These are phyloP conservation scores for Polypterus bichir DNA, from an alignment of 2,113 vertebrate species.

Conservation along the genomic window DNA sequence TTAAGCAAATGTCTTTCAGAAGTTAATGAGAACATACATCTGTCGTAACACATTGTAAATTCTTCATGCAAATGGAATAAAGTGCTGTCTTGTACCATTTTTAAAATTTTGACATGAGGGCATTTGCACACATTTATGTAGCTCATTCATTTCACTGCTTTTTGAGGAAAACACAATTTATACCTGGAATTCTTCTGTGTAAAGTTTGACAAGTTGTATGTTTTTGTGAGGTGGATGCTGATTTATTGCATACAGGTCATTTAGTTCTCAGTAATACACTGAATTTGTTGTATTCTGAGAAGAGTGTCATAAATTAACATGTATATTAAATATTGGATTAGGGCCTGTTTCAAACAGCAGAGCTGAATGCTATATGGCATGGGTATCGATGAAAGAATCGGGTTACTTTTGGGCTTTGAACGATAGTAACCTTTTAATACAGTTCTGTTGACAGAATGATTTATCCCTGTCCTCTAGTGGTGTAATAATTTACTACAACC, in stretches of 20 bases:
- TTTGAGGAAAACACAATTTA: slow-evolving; percentile 10
- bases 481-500: background rate
- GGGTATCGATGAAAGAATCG: too few relatives aligned
- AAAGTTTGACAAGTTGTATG: background rate
- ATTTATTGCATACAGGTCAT: background rate
- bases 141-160: background rate
- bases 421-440: slow-evolving; percentile 44
- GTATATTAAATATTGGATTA: background rate
- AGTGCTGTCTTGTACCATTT: too few relatives aligned
- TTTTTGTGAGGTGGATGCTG: slow-evolving; percentile 8
- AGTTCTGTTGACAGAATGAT: background rate
- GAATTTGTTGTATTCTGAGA: background rate
- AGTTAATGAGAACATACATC: too few relatives aligned
- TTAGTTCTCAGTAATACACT: slow-evolving; percentile 7
- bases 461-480: background rate
- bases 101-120: too few relatives aligned
- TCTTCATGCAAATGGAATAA: too few relatives aligned
- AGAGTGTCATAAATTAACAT: background rate
- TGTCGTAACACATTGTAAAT: too few relatives aligned
- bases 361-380: too few relatives aligned
- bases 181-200: background rate
- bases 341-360: slow-evolving; percentile 13
- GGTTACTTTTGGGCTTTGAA: slow-evolving; percentile 54
- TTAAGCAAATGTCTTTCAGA: too few relatives aligned
- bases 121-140: too few relatives aligned